Base-by-base conservation (phyloP, 2,113 vertebrate genomes). In the Phrynosoma blainvillii region DNA sequence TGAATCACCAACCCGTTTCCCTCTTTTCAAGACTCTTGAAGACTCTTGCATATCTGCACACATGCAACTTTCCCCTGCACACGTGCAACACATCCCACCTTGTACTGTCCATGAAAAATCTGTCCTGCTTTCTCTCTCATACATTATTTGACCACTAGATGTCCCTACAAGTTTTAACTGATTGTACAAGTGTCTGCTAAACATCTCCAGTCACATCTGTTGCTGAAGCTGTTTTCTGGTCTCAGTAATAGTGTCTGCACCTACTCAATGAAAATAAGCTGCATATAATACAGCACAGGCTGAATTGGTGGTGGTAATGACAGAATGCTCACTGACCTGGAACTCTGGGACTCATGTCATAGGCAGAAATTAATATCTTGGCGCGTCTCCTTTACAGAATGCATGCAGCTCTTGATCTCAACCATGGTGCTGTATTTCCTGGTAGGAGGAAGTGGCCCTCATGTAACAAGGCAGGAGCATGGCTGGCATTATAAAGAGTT, bases 91-190 rank as follows among this genome's bases (percentile, higher is more conserved):
- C 4, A 54, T 47, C 73, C 23, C 23, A 47, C 27, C 25, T 70
- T 27, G 12, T 27, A 23, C 54, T 18, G n/a, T 32, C n/a, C 21
- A 1, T 16, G 23, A 23, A 66, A 66, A 27, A 32, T 42, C 20
- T 62, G 54, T 20, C 27, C 27, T 25, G 59, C 7, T 56, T 12
- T 66, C 32, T 66, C 36, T 82, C 62, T 68, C 13, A 47, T 52
- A 30, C 40, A 14, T 54, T 36, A 30, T 36, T 23, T 21, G 70
- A 66, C 40, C 87, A 56, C 87, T 68, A 83, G 87, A 66, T 78
- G 74, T 54, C 87, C 74, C 75, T 83, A 74, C 62, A 84, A 30
- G 32, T 77, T 88, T 59, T 56, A 52, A 21, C 52, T 42, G 79
- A 18, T 47, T 66, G 21, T 36, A 36, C 68, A 70, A n/a, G 14